phyloP scores from a whole-genome alignment of 2,797 vertebrate species.

The Esox masquinongy region DNA sequence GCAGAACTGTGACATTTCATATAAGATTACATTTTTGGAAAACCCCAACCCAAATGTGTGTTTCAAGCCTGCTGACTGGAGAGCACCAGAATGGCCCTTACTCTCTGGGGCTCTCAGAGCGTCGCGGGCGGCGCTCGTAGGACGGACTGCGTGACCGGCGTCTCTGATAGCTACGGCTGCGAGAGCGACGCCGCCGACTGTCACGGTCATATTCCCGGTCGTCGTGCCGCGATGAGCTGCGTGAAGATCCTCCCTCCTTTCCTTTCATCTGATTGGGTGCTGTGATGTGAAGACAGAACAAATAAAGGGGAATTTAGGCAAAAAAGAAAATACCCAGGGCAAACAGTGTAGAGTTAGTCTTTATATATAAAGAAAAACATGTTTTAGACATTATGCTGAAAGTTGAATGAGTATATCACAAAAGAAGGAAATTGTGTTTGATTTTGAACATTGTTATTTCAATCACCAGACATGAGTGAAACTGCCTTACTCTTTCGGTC shows the following conservation, averaged over 20 bases:
- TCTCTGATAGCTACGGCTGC: conserved; percentile 92
- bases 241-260: conserved; percentile 86
- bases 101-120: conserved; percentile 92
- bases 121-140: conserved; percentile 86
- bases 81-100: conserved; percentile 40
- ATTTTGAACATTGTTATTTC: background rate
- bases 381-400: background rate
- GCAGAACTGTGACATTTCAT: background rate
- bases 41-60: background rate
- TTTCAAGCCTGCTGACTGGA: background rate
- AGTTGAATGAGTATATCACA: background rate
- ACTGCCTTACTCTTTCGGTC: conserved; percentile 90
- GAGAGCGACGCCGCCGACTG: conserved; percentile 78
- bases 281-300: conserved; percentile 43
- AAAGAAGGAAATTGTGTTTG: background rate
- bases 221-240: conserved; percentile 90
- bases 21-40: background rate
- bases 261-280: conserved; percentile 96
- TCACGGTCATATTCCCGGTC: conserved; percentile 84
- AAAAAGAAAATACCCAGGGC: background rate
- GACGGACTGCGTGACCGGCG: conserved; percentile 90
- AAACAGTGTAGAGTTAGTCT: background rate
- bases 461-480: background rate
- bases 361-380: background rate
- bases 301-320: background rate